These are phyloP conservation scores for Chitala chitala DNA, from an alignment of 2,113 vertebrate genomes.

Conservation along the genomic window DNA sequence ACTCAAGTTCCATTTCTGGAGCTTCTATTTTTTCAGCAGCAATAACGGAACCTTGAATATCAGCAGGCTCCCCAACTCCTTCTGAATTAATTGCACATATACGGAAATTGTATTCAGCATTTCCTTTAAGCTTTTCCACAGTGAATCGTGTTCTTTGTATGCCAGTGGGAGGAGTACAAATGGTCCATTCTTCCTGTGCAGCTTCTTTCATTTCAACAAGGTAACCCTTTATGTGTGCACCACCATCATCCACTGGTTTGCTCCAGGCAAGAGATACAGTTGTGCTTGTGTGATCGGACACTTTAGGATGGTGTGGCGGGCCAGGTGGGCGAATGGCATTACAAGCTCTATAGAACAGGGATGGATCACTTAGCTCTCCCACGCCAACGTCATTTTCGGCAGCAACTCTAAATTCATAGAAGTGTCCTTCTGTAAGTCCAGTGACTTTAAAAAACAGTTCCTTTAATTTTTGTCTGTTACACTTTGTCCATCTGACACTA, in stretches of 20 bases:
- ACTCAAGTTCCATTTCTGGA: constrained; percentile 95
- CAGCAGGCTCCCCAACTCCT: constrained; percentile 86
- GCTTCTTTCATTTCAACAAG: constrained; percentile 86
- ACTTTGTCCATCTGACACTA: constrained; percentile 92
- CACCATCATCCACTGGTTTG: constrained; percentile 88
- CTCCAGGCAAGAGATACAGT: constrained; percentile 87
- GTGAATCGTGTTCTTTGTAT: constrained; percentile 81
- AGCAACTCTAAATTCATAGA: constrained; percentile 90
- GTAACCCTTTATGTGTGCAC: constrained; percentile 86
- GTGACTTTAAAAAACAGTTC: constrained; percentile 81
- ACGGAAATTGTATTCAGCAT: constrained; percentile 87
- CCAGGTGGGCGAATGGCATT: constrained; percentile 83
- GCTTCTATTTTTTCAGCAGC: constrained; percentile 78
- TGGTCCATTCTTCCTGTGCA: constrained; percentile 81
- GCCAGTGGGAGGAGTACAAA: constrained; percentile 82
- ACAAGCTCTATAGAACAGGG: constrained; percentile 84
- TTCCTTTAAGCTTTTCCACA: constrained; percentile 83
- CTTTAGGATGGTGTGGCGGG: constrained; percentile 88
- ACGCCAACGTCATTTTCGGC: constrained; percentile 90
- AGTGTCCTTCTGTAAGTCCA: constrained; percentile 84
- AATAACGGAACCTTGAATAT: constrained; percentile 74
- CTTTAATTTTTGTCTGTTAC: constrained; percentile 85
- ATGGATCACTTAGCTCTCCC: constrained; percentile 82
- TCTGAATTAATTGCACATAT: constrained; percentile 92
- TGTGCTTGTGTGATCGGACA: constrained; percentile 82